These are phyloP conservation scores for Drosophila orena DNA, from an alignment of 1,140 invertebrate genomes.

Conservation along the genomic window DNA sequence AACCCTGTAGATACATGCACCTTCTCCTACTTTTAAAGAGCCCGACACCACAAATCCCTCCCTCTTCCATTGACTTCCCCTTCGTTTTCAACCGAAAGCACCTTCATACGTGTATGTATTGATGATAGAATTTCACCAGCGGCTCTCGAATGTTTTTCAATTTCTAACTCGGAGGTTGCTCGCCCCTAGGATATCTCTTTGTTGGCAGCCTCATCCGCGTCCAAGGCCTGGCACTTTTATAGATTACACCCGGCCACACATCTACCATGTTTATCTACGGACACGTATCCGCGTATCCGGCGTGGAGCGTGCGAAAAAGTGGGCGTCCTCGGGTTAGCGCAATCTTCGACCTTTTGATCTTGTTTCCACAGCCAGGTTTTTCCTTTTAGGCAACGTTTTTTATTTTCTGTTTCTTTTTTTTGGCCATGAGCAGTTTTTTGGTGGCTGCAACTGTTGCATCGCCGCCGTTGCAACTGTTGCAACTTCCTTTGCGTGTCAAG, in stretches of 20 bases:
- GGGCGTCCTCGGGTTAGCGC: constrained; percentile 73
- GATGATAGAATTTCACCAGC: constrained; percentile 77
- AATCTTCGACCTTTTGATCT: constrained; percentile 83
- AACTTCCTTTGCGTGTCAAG: constrained; percentile 82
- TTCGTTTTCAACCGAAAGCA: constrained; percentile 1
- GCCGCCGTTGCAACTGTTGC: constrained; percentile 49
- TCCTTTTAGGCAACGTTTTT: constrained; percentile 14
- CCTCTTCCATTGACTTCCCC: background rate
- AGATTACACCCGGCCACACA: constrained; percentile 53
- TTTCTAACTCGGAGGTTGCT: constrained; percentile 46
- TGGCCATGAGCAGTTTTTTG: constrained; percentile 49
- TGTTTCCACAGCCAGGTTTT: constrained; percentile 56
- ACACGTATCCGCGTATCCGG: constrained; percentile 64
- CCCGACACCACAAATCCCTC: background rate
- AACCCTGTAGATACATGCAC: background rate
- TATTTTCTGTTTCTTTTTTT: constrained; percentile 21
- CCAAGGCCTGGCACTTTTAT: constrained; percentile 40
- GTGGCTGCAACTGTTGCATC: constrained; percentile 42
- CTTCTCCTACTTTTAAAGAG: background rate
- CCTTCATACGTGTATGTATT: constrained; percentile 13
- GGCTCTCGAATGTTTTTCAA: constrained; percentile 67
- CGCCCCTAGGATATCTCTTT: constrained; percentile 23
- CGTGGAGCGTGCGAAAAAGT: constrained; percentile 79
- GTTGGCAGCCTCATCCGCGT: constrained; percentile 7
- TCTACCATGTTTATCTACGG: constrained; percentile 54